Evolutionary conservation across 2,888 invertebrate genomes (phyloP), one percentile per base, ranked within the genome.

Genomic region (Neoaliturus tenellus): DNA sequence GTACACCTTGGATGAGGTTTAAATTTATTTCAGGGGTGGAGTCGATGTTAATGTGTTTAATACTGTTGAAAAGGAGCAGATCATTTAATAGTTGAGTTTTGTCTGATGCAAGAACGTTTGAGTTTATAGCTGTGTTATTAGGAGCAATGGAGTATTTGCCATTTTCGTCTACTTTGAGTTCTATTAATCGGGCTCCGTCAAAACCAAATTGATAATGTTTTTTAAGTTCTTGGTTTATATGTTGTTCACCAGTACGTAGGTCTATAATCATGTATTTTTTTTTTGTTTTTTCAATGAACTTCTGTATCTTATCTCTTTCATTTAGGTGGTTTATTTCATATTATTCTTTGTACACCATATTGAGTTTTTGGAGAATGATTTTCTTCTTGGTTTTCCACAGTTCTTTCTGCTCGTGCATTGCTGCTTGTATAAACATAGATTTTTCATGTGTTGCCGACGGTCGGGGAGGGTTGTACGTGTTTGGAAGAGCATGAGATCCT

Each of bases 361-460:
- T 75, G 25, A 48, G 75, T 20, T 75, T 48, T 17, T 75, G 41
- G 6, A 75, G 75, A 28, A 75, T 75, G 55, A n/a, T 44, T 55
- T 35, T 78, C 12, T 55, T 55, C 33, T 78, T 78, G 1, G 51
- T 6, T 75, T 55, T 78, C 78, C 78, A 78, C 23, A 78, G 25
- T 78, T 78, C 55, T 78, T 55, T 78, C 14, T 78, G 78, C 48
- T 78, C 55, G 12, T 78, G 31, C 44, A 55, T 78, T n/a, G 78
- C 78, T 23, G 33, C 78, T 55, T 55, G 4, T 33, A 39, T 39
- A 35, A 35, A 71, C 12, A 20, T 33, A 4, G 20, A 10, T 78
- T 78, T 78, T 14, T 14, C 44, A 5, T 4, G 1, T 75, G 75
- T 44, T 10, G n/a, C 44, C 20, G 14, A 5, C 44, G 41, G n/a